Evolutionary conservation across 1,140 invertebrate species (phyloP).

Genomic region (Nebria ingens): DNA sequence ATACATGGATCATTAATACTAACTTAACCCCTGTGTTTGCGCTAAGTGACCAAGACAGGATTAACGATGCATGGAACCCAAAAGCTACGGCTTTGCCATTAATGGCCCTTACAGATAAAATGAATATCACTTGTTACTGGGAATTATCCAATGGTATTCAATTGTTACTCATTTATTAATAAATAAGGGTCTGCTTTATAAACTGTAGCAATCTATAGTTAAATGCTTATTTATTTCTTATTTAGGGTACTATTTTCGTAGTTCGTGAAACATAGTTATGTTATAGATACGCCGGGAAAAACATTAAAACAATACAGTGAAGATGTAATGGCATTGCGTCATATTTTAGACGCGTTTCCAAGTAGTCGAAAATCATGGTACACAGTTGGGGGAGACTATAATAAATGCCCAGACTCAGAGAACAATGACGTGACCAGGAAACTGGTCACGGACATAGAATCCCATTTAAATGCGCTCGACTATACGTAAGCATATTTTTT

Average conservation of each 20-base stretch:
- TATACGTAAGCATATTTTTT: constrained; percentile 46
- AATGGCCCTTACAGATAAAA: constrained; percentile 44
- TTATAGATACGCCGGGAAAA: constrained; percentile 39
- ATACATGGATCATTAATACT: constrained; percentile 36
- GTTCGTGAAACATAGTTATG: background rate
- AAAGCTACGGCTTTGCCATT: constrained; percentile 38
- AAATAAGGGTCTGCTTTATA: too few relatives aligned
- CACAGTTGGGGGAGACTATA: constrained; percentile 39
- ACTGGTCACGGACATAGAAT: constrained; percentile 40
- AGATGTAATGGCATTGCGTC: constrained; percentile 43
- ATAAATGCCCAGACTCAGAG: constrained; percentile 32
- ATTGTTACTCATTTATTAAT: too few relatives aligned
- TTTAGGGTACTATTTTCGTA: too few relatives aligned
- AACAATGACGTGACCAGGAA: constrained; percentile 43
- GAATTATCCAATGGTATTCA: constrained; percentile 58
- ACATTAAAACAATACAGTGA: constrained; percentile 39
- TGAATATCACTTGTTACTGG: constrained; percentile 45
- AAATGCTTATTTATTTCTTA: too few relatives aligned
- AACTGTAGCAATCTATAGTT: too few relatives aligned
- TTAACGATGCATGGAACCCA: constrained; percentile 39
- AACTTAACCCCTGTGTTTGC: constrained; percentile 40
- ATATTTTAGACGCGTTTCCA: constrained; percentile 46
- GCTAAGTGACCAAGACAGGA: constrained; percentile 34
- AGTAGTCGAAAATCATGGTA: constrained; percentile 33
- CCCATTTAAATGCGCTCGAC: constrained; percentile 44